Conservation (phyloP, 2,797 vertebrate genomes). For the Liasis olivaceus region DNA sequence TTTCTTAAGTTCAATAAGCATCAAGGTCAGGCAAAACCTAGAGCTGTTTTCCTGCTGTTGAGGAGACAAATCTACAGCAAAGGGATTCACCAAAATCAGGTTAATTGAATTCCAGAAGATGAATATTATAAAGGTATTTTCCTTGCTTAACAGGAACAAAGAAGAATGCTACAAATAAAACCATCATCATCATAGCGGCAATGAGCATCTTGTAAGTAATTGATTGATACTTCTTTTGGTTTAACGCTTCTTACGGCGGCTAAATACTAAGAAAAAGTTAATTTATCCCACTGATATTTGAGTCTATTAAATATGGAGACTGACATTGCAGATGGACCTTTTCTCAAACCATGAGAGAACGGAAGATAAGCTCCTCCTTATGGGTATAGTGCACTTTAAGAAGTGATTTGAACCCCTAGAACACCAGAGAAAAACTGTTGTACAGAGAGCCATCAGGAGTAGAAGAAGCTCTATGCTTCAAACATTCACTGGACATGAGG, state of each 20-base stretch:
- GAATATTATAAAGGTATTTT: not conserved
- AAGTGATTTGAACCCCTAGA: not conserved
- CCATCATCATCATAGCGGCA: slow-evolving; percentile 72
- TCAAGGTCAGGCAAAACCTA: not conserved
- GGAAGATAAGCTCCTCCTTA: not conserved
- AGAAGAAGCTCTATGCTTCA: not conserved
- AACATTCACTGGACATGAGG: not conserved
- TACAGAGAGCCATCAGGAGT: not conserved
- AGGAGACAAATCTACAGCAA: not conserved
- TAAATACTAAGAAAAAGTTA: not conserved
- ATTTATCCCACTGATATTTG: not conserved
- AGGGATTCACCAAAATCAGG: not conserved
- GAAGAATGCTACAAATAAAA: slow-evolving; percentile 65
- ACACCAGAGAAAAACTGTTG: not conserved
- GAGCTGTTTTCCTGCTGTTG: not conserved
- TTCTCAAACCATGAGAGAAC: not conserved
- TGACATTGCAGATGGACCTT: not conserved
- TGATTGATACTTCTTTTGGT: slow-evolving; percentile 24
- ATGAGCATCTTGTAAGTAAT: slow-evolving; percentile 80
- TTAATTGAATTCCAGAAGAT: slow-evolving; percentile 8
- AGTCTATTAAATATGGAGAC: not conserved
- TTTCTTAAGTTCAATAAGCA: not conserved
- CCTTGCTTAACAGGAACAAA: slow-evolving; percentile 69
- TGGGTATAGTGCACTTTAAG: not conserved
- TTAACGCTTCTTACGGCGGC: not conserved